Evolutionary conservation across 2,888 invertebrate species (phyloP).

Genomic region (Temnothorax unifasciatus): DNA sequence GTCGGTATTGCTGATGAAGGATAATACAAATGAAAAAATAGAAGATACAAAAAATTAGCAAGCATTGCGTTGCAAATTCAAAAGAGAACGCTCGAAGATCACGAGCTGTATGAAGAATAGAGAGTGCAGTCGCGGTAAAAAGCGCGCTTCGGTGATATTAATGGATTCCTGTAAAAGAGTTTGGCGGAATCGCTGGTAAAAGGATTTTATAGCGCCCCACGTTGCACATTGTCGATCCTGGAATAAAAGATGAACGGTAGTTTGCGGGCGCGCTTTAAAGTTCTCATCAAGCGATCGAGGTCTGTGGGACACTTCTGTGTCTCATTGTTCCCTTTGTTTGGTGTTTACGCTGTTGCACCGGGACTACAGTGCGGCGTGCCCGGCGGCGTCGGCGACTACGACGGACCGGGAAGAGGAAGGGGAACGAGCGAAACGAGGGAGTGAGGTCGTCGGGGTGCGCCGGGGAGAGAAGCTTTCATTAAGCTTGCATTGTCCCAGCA

Average conservation of each 20-base stretch:
- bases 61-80: not conserved
- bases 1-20: too few relatives aligned
- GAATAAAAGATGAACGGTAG: constrained; percentile 69
- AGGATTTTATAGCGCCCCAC: not conserved
- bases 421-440: not conserved
- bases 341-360: constrained; percentile 79
- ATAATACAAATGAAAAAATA: not conserved
- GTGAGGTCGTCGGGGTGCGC: constrained; percentile 42
- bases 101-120: not conserved
- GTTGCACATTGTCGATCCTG: constrained; percentile 45
- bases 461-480: constrained; percentile 80
- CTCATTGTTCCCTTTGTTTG: constrained; percentile 83
- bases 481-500: constrained; percentile 83
- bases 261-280: constrained; percentile 79
- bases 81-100: not conserved
- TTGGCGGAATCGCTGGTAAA: not conserved
- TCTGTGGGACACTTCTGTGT: constrained; percentile 82
- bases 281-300: constrained; percentile 85
- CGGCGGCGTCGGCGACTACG: constrained; percentile 54
- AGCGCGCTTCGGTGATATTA: not conserved
- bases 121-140: not conserved
- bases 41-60: not conserved
- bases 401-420: constrained; percentile 49
- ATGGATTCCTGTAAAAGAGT: not conserved
- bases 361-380: constrained; percentile 50